These are phyloP conservation scores for Fragum whitleyi DNA, from an alignment of 2,888 invertebrate genomes.

Conservation along the genomic window DNA sequence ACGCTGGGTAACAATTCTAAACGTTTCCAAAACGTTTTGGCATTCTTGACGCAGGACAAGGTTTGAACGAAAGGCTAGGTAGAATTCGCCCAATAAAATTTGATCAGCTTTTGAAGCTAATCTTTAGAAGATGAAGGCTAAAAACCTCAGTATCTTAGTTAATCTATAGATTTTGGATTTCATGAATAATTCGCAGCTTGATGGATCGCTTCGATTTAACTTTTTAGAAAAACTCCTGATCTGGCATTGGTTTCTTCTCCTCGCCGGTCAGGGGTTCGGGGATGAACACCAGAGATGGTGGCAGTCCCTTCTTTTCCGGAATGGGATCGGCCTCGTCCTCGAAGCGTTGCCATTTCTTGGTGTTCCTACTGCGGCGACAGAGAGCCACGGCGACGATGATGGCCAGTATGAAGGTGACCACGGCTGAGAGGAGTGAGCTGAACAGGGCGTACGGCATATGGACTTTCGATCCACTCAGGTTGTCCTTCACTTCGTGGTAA, in stretches of 20 bases:
- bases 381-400: constrained; percentile 33
- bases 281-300: constrained; percentile 50
- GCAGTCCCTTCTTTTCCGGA: constrained; percentile 41
- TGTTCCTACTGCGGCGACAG: neutral
- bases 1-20: no score
- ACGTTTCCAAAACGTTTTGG: no score
- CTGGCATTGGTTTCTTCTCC: constrained; percentile 35
- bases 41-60: no score
- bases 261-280: constrained; percentile 52
- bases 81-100: no score
- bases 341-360: constrained; percentile 52
- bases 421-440: constrained; percentile 26
- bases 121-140: no score
- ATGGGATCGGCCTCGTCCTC: constrained; percentile 51
- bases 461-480: constrained; percentile 21
- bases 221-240: no score
- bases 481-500: constrained; percentile 21
- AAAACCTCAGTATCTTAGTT: no score
- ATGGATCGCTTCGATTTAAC: no score
- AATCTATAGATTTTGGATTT: no score
- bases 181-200: no score
- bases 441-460: constrained; percentile 45
- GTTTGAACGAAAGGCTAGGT: no score
- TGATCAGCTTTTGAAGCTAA: no score
- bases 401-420: constrained; percentile 30